These are phyloP conservation scores for Asbolus verrucosus DNA, from an alignment of 1,140 invertebrate species.

Conservation along the genomic window DNA sequence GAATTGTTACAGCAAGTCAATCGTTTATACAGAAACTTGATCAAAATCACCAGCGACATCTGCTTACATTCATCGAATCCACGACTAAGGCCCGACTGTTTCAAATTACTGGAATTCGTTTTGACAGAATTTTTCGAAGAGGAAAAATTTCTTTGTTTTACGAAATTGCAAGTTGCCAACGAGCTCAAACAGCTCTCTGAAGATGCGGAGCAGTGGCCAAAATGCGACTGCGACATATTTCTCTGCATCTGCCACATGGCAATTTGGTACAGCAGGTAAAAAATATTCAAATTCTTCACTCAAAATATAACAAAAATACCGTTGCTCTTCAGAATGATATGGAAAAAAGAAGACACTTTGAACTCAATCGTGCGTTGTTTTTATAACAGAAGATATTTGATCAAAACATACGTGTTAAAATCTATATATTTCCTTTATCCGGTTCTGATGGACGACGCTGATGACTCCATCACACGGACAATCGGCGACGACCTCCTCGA, in stretches of 20 bases:
- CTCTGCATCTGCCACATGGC: constrained; percentile 19
- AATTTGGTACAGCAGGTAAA: constrained; percentile 7
- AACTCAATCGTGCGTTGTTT: background rate
- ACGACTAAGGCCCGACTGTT: background rate
- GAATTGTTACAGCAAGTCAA: background rate
- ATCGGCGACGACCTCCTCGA: constrained; percentile 4
- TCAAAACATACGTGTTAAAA: constrained; percentile 1
- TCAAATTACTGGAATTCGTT: constrained; percentile 16
- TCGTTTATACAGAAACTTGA: background rate
- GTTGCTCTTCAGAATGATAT: constrained; percentile 10
- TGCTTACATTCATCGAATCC: background rate
- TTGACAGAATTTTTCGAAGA: constrained; percentile 16
- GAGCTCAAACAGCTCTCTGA: background rate
- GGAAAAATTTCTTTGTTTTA: background rate
- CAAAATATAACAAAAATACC: too few relatives aligned
- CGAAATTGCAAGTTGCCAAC: background rate
- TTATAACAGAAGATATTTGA: background rate
- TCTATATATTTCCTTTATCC: constrained; percentile 33
- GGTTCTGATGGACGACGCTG: background rate
- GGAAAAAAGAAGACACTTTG: background rate
- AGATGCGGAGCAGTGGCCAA: constrained; percentile 1
- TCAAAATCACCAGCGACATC: constrained; percentile 1
- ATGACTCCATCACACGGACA: background rate
- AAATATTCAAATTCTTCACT: too few relatives aligned
- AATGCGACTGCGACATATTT: constrained; percentile 1